Evolutionary conservation across 2,888 invertebrate species (phyloP).

Genomic region (Cryptops parisi): DNA sequence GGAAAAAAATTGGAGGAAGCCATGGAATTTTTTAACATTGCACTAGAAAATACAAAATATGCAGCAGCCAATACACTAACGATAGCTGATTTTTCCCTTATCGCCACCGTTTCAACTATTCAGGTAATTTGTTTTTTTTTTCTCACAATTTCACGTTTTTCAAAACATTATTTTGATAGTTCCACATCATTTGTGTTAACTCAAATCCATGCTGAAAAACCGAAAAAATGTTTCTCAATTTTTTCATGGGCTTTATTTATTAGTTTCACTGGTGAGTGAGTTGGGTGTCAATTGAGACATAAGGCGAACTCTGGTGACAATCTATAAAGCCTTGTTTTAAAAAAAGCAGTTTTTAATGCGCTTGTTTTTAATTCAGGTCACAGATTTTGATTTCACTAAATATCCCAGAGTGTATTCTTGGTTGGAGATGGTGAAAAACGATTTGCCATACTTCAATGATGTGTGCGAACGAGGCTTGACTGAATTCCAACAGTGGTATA

Average conservation of each 20-base stretch:
- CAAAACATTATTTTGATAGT: neutral
- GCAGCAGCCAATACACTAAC: neutral
- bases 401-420: conserved; percentile 18
- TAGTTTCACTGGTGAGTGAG: too few species aligned
- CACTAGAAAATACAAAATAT: neutral
- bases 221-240: too few species aligned
- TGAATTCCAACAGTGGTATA: conserved; percentile 21
- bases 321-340: too few species aligned
- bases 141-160: neutral
- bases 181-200: too few species aligned
- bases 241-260: too few species aligned
- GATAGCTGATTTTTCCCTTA: conserved; percentile 16
- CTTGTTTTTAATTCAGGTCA: conserved; percentile 1
- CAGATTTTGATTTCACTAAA: conserved; percentile 2
- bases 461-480: conserved; percentile 24
- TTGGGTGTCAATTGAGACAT: too few species aligned
- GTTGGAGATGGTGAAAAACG: conserved; percentile 21
- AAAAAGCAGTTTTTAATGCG: neutral
- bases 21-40: neutral
- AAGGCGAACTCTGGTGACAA: too few species aligned
- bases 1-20: neutral
- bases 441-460: conserved; percentile 24
- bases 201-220: too few species aligned
- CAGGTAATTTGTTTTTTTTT: neutral
- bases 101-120: conserved; percentile 16